Conservation (phyloP, 2,113 vertebrate genomes). For the Bombycilla garrulus region DNA sequence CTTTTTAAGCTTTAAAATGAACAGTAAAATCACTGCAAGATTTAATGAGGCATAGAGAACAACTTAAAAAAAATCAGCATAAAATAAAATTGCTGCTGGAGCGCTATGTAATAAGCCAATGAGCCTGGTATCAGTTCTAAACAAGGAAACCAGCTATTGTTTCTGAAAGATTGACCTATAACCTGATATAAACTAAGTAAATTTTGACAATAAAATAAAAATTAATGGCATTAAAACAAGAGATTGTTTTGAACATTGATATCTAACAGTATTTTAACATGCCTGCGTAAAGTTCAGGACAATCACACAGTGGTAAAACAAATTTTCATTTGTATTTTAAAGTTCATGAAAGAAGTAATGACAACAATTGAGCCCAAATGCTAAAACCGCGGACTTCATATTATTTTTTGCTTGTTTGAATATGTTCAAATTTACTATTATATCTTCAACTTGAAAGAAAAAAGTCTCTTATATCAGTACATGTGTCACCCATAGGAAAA, state of each 20-base stretch:
- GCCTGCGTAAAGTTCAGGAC: background rate
- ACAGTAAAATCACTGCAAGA: slow-evolving; percentile 3
- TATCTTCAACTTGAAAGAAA: background rate
- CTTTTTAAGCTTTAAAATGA: background rate
- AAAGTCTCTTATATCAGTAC: background rate
- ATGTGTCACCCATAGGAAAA: background rate
- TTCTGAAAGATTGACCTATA: background rate
- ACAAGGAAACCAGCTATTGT: background rate
- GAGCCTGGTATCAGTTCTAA: background rate
- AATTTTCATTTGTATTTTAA: background rate
- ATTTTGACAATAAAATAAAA: background rate
- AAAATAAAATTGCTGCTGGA: background rate
- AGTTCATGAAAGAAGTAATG: background rate
- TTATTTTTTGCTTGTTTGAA: background rate
- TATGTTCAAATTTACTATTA: background rate
- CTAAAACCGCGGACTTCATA: background rate
- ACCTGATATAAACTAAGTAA: background rate
- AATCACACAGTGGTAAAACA: background rate
- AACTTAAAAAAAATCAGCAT: background rate
- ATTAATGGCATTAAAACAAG: background rate
- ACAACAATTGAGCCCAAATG: background rate
- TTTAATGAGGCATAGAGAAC: background rate
- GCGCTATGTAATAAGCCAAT: background rate
- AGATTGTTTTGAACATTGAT: background rate
- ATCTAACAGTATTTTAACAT: background rate